Evolutionary conservation across 2,797 vertebrate genomes (phyloP).

Genomic region (Argya squamiceps): DNA sequence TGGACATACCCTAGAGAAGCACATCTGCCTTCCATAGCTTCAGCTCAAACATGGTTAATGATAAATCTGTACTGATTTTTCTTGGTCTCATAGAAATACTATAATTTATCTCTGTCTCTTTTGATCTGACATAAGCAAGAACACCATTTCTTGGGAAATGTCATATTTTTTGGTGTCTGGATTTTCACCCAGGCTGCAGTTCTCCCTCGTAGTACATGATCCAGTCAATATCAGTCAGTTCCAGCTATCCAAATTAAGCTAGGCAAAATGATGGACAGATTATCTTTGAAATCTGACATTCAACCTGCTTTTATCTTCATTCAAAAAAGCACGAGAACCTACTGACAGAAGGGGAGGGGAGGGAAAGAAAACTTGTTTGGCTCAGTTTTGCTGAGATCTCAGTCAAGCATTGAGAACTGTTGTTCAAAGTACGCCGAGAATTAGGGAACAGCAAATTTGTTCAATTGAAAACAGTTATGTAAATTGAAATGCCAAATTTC

Average conservation of each 20-base stretch:
- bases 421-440: slow-evolving; percentile 32
- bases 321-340: not conserved
- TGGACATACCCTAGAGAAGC: not conserved
- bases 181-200: not conserved
- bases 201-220: not conserved
- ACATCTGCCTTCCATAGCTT: not conserved
- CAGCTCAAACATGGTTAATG: not conserved
- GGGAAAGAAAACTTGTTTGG: not conserved
- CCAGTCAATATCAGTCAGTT: not conserved
- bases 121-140: not conserved
- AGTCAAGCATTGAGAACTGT: slow-evolving; percentile 35
- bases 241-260: not conserved
- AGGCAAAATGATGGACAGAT: not conserved
- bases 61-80: not conserved
- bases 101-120: not conserved
- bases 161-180: not conserved
- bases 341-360: not conserved
- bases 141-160: not conserved
- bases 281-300: not conserved
- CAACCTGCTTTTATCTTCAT: not conserved
- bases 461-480: slow-evolving; percentile 58
- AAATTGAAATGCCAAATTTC: slow-evolving; percentile 65
- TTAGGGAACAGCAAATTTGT: slow-evolving; percentile 46
- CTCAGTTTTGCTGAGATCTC: slow-evolving; percentile 16
- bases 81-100: not conserved